Percentiles rank a stretch among this genome's conserved stretches.
Conservation (phyloP, 2,888 invertebrate genomes). For the Thereva unica region DNA sequence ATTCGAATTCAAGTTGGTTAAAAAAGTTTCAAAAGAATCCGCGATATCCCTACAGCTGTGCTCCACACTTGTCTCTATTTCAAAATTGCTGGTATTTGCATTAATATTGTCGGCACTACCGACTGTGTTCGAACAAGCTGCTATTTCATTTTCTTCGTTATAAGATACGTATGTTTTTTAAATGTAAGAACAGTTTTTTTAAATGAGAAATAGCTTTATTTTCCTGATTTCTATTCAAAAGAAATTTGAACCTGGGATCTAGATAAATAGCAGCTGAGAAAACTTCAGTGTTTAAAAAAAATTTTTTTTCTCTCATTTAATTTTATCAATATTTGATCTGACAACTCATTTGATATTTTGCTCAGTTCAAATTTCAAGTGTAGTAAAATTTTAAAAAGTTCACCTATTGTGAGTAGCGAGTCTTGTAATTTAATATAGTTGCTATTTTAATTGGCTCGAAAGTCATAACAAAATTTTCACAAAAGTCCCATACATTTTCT, state of each 20-base stretch:
- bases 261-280: too few species aligned
- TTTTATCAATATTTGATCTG: background rate
- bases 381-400: background rate
- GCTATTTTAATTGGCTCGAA: background rate
- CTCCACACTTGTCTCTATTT: background rate
- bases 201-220: background rate
- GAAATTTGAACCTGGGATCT: too few species aligned
- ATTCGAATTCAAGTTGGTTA: too few species aligned
- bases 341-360: slow-evolving; percentile 3
- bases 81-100: background rate
- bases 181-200: background rate
- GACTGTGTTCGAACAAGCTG: too few species aligned
- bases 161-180: slow-evolving; percentile 1
- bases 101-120: too few species aligned
- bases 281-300: too few species aligned
- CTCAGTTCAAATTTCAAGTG: background rate
- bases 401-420: too few species aligned
- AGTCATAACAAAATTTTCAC: background rate
- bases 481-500: background rate
- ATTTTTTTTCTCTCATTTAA: too few species aligned
- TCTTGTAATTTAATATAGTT: too few species aligned
- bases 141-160: background rate
- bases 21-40: too few species aligned
- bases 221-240: too few species aligned
- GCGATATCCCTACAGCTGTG: too few species aligned